phyloP scores from a whole-genome alignment of 2,888 invertebrate species.

The Synergus itoensis region DNA sequence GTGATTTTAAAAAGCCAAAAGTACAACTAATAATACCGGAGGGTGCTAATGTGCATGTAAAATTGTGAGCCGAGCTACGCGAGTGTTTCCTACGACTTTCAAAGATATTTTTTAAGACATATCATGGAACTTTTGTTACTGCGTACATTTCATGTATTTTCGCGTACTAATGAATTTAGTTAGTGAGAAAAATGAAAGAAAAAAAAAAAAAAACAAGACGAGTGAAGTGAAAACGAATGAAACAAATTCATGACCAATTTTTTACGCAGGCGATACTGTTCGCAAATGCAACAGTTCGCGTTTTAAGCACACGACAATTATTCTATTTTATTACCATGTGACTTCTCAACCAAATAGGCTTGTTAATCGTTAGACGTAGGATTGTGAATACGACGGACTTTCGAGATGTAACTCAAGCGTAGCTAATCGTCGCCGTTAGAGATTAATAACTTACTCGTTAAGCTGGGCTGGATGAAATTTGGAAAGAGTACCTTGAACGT shows the following conservation, averaged over 20 bases:
- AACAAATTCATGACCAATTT: constrained; percentile 49
- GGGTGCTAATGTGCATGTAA: constrained; percentile 58
- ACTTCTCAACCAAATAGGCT: constrained; percentile 66
- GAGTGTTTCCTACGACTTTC: constrained; percentile 44
- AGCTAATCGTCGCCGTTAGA: constrained; percentile 49
- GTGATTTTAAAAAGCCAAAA: constrained; percentile 64
- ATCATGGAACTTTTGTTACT: constrained; percentile 60
- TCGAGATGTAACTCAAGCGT: constrained; percentile 26
- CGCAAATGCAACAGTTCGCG: constrained; percentile 56
- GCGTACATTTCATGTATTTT: constrained; percentile 53
- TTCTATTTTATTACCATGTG: constrained; percentile 74
- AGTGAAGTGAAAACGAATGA: constrained; percentile 38
- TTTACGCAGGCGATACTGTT: constrained; percentile 48
- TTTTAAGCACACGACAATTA: constrained; percentile 66
- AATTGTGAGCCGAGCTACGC: constrained; percentile 42
- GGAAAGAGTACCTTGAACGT: constrained; percentile 45
- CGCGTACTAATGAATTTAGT: constrained; percentile 40
- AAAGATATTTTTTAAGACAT: constrained; percentile 61
- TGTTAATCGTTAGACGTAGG: constrained; percentile 53
- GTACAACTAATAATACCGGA: constrained; percentile 61
- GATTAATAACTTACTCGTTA: constrained; percentile 57
- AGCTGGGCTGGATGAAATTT: constrained; percentile 57
- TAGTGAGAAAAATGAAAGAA: constrained; percentile 42
- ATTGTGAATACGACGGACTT: constrained; percentile 45
- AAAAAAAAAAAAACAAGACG: constrained; percentile 43